Conservation (phyloP, 1,140 invertebrate genomes). For the Papilio dardanus region DNA sequence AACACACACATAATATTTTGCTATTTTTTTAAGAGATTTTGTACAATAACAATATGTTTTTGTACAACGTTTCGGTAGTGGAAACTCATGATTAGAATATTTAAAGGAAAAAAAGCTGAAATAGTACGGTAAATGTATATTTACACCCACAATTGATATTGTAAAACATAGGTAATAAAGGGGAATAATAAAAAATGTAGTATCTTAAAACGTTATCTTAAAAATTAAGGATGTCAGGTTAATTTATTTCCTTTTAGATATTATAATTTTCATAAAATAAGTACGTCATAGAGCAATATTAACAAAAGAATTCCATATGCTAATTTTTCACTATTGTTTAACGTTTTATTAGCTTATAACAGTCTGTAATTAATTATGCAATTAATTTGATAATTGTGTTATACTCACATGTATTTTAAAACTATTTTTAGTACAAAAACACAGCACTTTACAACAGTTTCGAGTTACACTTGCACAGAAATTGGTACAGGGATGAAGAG, state of each 20-base stretch:
- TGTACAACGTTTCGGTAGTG: too few relatives aligned
- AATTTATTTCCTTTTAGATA: neutral
- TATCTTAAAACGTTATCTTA: too few relatives aligned
- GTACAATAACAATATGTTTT: too few relatives aligned
- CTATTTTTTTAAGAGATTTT: too few relatives aligned
- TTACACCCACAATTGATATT: too few relatives aligned
- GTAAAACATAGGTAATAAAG: too few relatives aligned
- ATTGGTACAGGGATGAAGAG: conserved; percentile 66
- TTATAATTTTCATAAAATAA: neutral
- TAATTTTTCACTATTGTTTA: neutral
- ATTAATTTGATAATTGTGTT: neutral
- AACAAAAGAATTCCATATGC: neutral
- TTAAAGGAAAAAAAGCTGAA: too few relatives aligned
- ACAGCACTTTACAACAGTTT: conserved; percentile 63
- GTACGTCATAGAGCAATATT: neutral
- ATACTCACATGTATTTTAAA: conserved; percentile 67
- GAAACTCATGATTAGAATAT: too few relatives aligned
- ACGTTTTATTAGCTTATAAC: neutral
- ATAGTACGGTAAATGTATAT: too few relatives aligned
- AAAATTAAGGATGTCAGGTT: too few relatives aligned
- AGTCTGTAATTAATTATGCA: neutral
- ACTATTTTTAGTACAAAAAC: conserved; percentile 60
- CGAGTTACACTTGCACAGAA: conserved; percentile 65
- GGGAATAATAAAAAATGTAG: too few relatives aligned
- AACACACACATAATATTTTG: too few relatives aligned